Percentiles rank a stretch among this genome's conserved stretches.
Conservation (phyloP, 2,888 invertebrate genomes). For the Tiphia femorata region DNA sequence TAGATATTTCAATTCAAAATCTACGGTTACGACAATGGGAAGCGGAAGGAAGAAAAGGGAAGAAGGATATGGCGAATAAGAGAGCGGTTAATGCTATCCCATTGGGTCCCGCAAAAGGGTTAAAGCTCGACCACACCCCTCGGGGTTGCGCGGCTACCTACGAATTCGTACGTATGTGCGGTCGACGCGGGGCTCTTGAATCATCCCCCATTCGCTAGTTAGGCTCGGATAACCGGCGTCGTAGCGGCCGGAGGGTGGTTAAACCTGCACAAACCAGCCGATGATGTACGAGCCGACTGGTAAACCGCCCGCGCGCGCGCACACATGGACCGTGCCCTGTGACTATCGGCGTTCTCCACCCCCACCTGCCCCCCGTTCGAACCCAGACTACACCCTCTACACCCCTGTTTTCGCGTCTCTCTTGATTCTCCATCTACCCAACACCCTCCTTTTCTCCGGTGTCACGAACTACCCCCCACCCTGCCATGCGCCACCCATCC, state of each 20-base stretch:
- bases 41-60: no score
- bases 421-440: not conserved
- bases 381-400: no score
- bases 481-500: no score
- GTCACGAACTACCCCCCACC: not conserved
- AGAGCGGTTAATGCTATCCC: no score
- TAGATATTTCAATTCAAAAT: no score
- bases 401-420: not conserved
- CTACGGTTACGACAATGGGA: no score
- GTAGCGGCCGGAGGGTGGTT: slow-evolving; percentile 31
- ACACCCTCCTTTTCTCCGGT: no score
- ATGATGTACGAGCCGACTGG: slow-evolving; percentile 62
- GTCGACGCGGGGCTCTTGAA: slow-evolving; percentile 25
- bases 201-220: slow-evolving; percentile 35
- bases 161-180: slow-evolving; percentile 21
- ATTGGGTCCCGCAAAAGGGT: no score
- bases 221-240: slow-evolving; percentile 36
- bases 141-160: slow-evolving; percentile 5
- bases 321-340: not conserved
- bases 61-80: no score
- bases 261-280: slow-evolving; percentile 42
- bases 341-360: slow-evolving; percentile 19
- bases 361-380: no score
- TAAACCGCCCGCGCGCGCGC: slow-evolving; percentile 49
- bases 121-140: not conserved